Percentiles rank a stretch among this genome's conserved stretches.
These are phyloP conservation scores for Ploceus nigricollis DNA, from an alignment of 2,113 vertebrate genomes.

Conservation along the genomic window DNA sequence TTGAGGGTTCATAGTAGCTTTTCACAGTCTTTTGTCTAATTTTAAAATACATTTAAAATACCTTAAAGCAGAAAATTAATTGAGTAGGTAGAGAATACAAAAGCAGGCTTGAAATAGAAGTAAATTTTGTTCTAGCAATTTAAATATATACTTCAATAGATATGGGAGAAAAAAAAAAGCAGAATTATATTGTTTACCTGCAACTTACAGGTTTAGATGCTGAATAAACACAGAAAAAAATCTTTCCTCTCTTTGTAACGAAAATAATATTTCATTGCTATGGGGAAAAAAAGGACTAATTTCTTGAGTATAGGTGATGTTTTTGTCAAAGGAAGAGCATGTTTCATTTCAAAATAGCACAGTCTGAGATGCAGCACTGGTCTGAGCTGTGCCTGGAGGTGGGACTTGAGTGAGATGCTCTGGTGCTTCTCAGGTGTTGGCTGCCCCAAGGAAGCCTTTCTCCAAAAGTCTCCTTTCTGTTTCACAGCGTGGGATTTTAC, in stretches of 20 bases:
- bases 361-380: background rate
- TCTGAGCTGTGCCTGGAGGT: background rate
- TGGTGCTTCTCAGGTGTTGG: background rate
- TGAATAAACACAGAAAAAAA: background rate
- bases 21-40: slow-evolving; percentile 23
- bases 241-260: background rate
- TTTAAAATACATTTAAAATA: slow-evolving; percentile 52
- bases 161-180: background rate
- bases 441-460: background rate
- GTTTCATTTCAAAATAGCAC: background rate
- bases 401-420: background rate
- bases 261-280: background rate
- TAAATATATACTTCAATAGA: background rate
- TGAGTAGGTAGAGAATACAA: background rate
- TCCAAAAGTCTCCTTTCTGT: background rate
- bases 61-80: slow-evolving; percentile 42
- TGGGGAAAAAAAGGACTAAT: background rate
- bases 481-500: background rate
- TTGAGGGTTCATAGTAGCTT: slow-evolving; percentile 25
- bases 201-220: background rate
- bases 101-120: background rate
- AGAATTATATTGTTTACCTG: background rate
- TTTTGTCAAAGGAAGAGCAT: background rate
- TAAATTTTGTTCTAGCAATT: background rate
- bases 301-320: background rate